These are phyloP conservation scores for Hydropotes inermis DNA, from an alignment of 2,113 vertebrate genomes.

Conservation along the genomic window DNA sequence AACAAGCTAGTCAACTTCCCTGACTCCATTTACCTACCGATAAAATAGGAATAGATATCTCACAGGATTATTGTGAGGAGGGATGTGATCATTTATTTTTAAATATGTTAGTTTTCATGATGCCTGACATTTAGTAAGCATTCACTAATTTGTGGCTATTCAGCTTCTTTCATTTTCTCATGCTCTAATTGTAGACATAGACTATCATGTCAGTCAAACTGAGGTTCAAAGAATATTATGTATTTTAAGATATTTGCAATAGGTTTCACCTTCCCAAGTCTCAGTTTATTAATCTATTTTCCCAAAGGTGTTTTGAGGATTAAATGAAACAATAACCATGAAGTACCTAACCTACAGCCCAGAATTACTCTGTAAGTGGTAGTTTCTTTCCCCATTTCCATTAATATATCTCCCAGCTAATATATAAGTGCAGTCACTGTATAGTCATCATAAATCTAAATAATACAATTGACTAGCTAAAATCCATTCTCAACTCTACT, in stretches of 20 bases:
- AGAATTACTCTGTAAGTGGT: not conserved
- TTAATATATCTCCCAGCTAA: not conserved
- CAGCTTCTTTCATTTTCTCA: not conserved
- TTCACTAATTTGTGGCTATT: not conserved
- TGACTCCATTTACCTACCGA: not conserved
- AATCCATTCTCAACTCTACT: not conserved
- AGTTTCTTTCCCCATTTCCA: not conserved
- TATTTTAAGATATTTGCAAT: not conserved
- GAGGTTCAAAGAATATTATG: not conserved
- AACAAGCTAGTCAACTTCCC: not conserved
- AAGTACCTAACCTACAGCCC: not conserved
- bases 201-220: not conserved
- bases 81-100: not conserved
- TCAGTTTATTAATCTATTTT: conserved; percentile 11
- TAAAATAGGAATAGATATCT: not conserved
- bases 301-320: not conserved
- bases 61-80: not conserved
- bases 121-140: not conserved
- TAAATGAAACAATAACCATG: not conserved
- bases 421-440: not conserved
- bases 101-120: not conserved
- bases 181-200: not conserved
- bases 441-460: not conserved
- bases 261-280: not conserved
- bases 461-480: not conserved